These are phyloP conservation scores for Drosophila subpulchrella DNA, from an alignment of 1,140 invertebrate species.

Conservation along the genomic window DNA sequence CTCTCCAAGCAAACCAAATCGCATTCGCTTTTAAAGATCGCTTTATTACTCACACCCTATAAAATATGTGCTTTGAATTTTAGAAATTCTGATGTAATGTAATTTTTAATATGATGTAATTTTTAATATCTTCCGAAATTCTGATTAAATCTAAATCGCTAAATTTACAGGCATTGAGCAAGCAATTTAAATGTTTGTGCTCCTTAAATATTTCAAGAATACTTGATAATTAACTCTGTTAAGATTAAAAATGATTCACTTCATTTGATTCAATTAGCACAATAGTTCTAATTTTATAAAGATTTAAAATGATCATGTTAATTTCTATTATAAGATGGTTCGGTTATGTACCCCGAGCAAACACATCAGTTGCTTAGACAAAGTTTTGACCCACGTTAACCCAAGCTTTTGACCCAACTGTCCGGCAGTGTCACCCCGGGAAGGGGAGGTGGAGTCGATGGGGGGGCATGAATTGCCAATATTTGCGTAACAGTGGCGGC, in stretches of 20 bases:
- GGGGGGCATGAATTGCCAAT: slow-evolving; percentile 58
- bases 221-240: background rate
- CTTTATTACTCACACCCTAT: too few species aligned
- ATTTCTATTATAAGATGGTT: background rate
- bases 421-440: slow-evolving; percentile 18
- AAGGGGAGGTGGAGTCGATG: slow-evolving; percentile 12
- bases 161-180: too few species aligned
- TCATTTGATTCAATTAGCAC: background rate
- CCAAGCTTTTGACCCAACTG: slow-evolving; percentile 17
- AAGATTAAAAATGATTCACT: background rate
- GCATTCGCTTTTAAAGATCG: too few species aligned
- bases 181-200: too few species aligned
- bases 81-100: too few species aligned
- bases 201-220: too few species aligned
- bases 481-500: slow-evolving; percentile 62
- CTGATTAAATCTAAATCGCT: too few species aligned
- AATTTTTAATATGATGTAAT: too few species aligned
- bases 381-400: slow-evolving; percentile 5
- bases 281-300: background rate
- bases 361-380: background rate
- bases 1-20: too few species aligned
- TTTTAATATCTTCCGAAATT: too few species aligned
- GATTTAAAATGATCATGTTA: background rate
- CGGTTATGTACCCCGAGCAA: background rate
- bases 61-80: too few species aligned